A percentile compares a stretch with the other conserved stretches of the same genome.
Conservation (phyloP, 2,797 vertebrate genomes). For the Epinephelus awoara region DNA sequence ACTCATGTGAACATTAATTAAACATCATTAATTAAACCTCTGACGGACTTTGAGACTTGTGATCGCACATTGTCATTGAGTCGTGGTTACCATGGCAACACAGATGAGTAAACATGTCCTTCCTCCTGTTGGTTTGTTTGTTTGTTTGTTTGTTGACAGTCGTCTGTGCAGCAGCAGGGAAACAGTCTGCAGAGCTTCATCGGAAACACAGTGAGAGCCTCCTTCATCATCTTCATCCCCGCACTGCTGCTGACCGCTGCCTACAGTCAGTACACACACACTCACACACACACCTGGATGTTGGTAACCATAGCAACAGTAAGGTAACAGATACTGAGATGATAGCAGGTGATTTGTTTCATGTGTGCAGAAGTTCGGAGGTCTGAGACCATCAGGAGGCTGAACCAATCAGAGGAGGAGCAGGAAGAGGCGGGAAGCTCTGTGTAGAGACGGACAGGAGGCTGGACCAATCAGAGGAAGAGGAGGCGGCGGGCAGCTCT, state of each 20-base stretch:
- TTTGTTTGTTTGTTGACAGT: constrained; percentile 29
- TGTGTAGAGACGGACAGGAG: constrained; percentile 6
- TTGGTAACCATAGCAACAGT: neutral
- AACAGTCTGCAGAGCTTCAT: constrained; percentile 52
- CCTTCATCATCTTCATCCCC: constrained; percentile 76
- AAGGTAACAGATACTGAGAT: too few relatives aligned
- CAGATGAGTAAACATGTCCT: neutral
- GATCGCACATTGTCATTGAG: neutral
- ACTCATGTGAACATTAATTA: neutral
- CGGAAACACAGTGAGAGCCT: constrained; percentile 67
- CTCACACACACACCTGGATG: neutral
- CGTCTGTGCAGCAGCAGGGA: constrained; percentile 11
- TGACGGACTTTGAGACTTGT: too few relatives aligned
- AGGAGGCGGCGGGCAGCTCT: too few relatives aligned
- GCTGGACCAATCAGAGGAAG: too few relatives aligned
- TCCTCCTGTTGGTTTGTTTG: neutral
- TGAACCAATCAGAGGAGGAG: constrained; percentile 44
- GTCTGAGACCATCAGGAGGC: neutral
- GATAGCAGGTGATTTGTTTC: neutral
- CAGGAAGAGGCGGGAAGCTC: constrained; percentile 10
- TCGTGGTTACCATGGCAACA: neutral
- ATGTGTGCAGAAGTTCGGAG: constrained; percentile 48
- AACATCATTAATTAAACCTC: too few relatives aligned
- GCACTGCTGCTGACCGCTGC: constrained; percentile 66
- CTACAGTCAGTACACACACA: constrained; percentile 66